phyloP scores from a whole-genome alignment of 2,797 vertebrate genomes.

The Mergus octosetaceus region DNA sequence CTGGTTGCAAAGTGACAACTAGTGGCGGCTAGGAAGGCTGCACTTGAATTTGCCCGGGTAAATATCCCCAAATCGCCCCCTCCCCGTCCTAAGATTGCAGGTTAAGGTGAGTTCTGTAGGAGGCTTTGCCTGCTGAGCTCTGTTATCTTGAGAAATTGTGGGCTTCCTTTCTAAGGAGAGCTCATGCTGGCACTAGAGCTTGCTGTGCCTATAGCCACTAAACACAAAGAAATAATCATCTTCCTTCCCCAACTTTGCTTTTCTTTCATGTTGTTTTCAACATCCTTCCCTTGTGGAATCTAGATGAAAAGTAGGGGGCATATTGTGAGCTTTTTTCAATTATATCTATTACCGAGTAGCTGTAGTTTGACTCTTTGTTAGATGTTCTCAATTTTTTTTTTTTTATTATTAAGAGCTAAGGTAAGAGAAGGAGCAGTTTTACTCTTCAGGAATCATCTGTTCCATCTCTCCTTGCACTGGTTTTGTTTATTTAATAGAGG shows the following conservation, averaged over 20 bases:
- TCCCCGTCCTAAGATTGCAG: slow-evolving; percentile 28
- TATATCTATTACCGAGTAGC: accelerated
- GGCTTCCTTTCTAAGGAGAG: background rate
- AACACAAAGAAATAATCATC: background rate
- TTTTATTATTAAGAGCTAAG: background rate
- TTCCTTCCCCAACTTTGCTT: background rate
- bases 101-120: background rate
- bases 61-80: slow-evolving; percentile 62
- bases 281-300: background rate
- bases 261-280: background rate
- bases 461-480: background rate
- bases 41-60: slow-evolving; percentile 70
- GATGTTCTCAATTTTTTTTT: background rate
- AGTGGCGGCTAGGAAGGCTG: slow-evolving; percentile 80
- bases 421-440: background rate
- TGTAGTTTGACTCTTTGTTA: background rate
- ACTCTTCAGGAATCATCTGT: background rate
- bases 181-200: background rate
- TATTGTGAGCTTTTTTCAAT: background rate
- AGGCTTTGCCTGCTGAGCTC: background rate
- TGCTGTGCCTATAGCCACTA: background rate
- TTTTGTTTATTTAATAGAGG: background rate
- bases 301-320: background rate
- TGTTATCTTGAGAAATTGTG: background rate
- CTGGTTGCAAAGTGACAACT: slow-evolving; percentile 85